Conservation (phyloP, 2,797 vertebrate genomes). For the Rhinatrema bivittatum region DNA sequence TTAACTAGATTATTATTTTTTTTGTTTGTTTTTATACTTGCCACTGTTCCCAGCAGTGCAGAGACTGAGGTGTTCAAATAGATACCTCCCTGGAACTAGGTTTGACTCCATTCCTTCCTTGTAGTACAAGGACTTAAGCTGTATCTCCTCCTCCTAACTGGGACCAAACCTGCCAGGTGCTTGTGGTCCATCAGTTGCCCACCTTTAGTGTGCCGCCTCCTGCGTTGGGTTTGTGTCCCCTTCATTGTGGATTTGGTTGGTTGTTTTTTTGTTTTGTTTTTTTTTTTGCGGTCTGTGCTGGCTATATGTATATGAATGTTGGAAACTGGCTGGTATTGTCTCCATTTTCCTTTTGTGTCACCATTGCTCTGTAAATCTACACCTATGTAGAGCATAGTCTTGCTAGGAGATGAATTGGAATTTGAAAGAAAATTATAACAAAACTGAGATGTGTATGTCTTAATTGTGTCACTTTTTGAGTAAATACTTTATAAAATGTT, state of each 20-base stretch:
- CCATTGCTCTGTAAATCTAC: constrained; percentile 48
- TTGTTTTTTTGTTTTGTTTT: too few relatives aligned
- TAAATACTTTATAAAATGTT: constrained; percentile 1
- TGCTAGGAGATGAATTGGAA: constrained; percentile 49
- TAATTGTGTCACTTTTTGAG: background rate
- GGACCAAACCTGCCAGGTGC: constrained; percentile 39
- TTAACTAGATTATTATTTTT: constrained; percentile 75
- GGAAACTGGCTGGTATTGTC: constrained; percentile 49
- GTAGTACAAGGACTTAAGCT: constrained; percentile 62
- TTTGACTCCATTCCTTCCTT: constrained; percentile 56
- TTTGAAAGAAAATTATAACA: constrained; percentile 42
- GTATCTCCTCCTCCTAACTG: constrained; percentile 44
- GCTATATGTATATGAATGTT: constrained; percentile 48
- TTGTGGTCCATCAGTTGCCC: constrained; percentile 57
- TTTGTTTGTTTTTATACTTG: constrained; percentile 69
- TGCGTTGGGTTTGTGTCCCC: constrained; percentile 48
- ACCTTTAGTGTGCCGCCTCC: constrained; percentile 49
- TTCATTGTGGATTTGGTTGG: constrained; percentile 45
- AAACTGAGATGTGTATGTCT: constrained; percentile 20
- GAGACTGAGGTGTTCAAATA: constrained; percentile 55
- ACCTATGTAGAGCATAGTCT: constrained; percentile 53
- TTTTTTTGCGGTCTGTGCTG: constrained; percentile 39
- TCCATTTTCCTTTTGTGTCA: constrained; percentile 41
- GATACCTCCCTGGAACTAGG: constrained; percentile 56
- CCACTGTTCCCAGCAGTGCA: constrained; percentile 67